phyloP scores from a whole-genome alignment of 2,797 vertebrate species.

The Lepus oiostolus region DNA sequence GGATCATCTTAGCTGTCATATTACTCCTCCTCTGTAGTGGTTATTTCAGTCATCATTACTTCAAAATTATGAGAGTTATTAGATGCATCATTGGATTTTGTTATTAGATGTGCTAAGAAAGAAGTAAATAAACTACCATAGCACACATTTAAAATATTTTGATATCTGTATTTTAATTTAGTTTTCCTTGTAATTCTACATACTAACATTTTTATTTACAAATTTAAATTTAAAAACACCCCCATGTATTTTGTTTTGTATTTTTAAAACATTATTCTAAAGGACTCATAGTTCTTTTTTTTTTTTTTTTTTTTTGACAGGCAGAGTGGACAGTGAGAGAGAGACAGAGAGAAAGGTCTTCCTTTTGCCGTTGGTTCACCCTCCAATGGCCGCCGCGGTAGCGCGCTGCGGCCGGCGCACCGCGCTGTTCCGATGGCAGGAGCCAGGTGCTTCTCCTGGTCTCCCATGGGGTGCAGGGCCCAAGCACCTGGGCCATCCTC shows the following conservation, averaged over 20 bases:
- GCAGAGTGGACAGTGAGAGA: too few species aligned
- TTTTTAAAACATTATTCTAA: constrained; percentile 49
- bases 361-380: too few species aligned
- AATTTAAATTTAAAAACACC: constrained; percentile 19
- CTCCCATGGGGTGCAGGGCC: too few species aligned
- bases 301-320: too few species aligned
- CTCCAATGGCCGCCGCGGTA: too few species aligned
- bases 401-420: too few species aligned
- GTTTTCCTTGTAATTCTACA: constrained; percentile 8
- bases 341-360: too few species aligned
- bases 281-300: background rate
- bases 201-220: background rate
- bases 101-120: constrained; percentile 28
- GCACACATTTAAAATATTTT: background rate
- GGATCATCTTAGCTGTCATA: too few species aligned
- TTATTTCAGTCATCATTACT: background rate
- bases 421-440: too few species aligned
- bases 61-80: background rate
- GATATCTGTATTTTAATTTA: background rate
- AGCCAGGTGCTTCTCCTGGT: too few species aligned
- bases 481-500: too few species aligned
- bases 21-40: too few species aligned
- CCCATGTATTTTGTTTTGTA: constrained; percentile 2
- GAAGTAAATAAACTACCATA: background rate
- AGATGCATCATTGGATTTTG: background rate